phyloP scores from a whole-genome alignment of 2,888 invertebrate species.

The Tenthredo distinguenda region DNA sequence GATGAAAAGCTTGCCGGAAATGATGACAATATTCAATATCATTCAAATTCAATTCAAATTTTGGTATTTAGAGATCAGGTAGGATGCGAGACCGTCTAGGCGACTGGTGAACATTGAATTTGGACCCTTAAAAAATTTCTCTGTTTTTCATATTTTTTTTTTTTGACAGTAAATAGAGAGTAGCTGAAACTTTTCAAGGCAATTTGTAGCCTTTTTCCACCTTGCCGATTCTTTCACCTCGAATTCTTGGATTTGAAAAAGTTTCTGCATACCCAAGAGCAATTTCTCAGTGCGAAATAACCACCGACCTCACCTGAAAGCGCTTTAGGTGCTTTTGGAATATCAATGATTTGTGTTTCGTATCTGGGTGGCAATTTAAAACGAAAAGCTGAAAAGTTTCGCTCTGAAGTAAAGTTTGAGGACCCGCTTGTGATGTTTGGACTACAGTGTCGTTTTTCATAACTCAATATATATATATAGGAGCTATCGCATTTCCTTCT shows the following conservation, averaged over 20 bases:
- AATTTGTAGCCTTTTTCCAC: neutral
- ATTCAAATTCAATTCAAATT: neutral
- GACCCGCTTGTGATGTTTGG: neutral
- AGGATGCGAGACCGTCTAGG: neutral
- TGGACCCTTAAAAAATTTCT: neutral
- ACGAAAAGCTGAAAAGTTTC: neutral
- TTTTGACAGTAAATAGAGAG: neutral
- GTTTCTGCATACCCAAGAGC: neutral
- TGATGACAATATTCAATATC: neutral
- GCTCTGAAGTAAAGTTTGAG: neutral
- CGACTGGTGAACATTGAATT: neutral
- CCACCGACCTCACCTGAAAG: neutral
- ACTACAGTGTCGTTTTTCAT: neutral
- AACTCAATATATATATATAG: neutral
- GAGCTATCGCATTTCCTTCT: neutral
- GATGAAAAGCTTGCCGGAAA: neutral
- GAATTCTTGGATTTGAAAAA: neutral
- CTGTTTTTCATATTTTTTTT: neutral
- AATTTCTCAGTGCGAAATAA: neutral
- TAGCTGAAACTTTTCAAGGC: neutral
- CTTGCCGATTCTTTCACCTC: neutral
- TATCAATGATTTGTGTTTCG: conserved; percentile 23
- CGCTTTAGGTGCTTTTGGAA: conserved; percentile 27
- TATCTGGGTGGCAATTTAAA: conserved; percentile 24
- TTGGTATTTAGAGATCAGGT: no score